phyloP scores from a whole-genome alignment of 1,140 invertebrate species.

The Nasonia vitripennis region DNA sequence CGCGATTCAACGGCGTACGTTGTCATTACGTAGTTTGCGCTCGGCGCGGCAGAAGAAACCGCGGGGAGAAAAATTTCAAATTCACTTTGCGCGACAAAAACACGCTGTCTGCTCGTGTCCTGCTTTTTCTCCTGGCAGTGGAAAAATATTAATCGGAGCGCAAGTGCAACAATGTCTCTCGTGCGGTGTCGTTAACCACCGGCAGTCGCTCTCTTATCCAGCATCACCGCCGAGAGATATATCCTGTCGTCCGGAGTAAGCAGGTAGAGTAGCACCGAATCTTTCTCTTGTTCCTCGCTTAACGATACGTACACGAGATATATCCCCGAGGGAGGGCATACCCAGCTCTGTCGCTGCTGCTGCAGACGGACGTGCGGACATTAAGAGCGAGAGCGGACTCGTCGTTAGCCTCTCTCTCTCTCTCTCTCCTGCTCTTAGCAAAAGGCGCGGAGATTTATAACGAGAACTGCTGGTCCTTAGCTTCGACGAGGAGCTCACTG shows the following conservation, averaged over 20 bases:
- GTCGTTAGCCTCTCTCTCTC: conserved; percentile 11
- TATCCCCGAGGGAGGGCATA: conserved; percentile 15
- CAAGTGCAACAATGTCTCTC: too few species aligned
- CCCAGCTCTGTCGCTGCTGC: too few species aligned
- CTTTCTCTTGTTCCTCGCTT: not conserved
- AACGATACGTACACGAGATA: not conserved
- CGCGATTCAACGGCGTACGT: conserved; percentile 1
- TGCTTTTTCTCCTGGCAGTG: too few species aligned
- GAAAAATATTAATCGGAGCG: too few species aligned
- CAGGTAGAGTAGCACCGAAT: not conserved
- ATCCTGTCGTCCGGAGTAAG: too few species aligned
- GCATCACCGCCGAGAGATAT: not conserved
- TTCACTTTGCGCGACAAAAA: too few species aligned
- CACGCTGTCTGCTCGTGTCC: too few species aligned
- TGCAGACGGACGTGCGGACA: not conserved
- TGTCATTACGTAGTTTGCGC: not conserved
- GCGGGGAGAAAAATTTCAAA: not conserved
- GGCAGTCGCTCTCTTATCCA: too few species aligned
- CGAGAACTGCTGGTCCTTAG: conserved; percentile 6
- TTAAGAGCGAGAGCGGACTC: conserved; percentile 50
- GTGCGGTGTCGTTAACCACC: too few species aligned
- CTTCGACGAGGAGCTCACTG: not conserved
- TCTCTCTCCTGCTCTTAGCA: not conserved
- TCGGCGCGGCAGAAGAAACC: not conserved
- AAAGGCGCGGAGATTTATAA: conserved; percentile 20